Base-by-base conservation (phyloP, 2,888 invertebrate genomes). In the Nemotelus nigrinus region DNA sequence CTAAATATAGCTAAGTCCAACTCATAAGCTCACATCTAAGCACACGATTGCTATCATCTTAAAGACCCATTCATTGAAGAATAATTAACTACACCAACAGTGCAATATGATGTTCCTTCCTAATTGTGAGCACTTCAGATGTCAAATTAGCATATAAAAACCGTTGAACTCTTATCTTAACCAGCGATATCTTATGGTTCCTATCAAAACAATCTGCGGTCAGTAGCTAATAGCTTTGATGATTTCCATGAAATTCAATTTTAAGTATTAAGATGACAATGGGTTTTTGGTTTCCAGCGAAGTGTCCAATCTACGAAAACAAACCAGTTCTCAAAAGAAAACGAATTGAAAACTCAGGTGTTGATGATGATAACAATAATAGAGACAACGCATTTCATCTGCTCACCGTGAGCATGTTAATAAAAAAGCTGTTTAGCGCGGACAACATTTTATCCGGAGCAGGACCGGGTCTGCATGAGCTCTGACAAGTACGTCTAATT, bases 401-500 rank as follows among this genome's bases (percentile, higher is more conserved):
- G 25, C 25, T 25, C 25, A 25, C 25, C 25, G 25, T 25, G 25
- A 25, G 25, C 25, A 25, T 25, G 25, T 25, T 25, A 25, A 25
- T 25, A 1, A 25, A 25, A 25, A 25, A 25, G 25, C 25, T 25
- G 25, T 25, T 1, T 25, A 25, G 25, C 25, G 1, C 25, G 25
- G 25, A 25, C 25, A 25, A 25, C 25, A 25, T 25, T 25, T 25
- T 25, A 25, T 25, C 25, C 25, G 25, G 25, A 25, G 25, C 25
- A 25, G 25, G 25, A 25, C 25, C 25, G 25, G 25, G 25, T 60
- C 39, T 43, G 25, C 60, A 60, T 60, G 41, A 60, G 60, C 43
- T 43, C 39, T 43, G 39, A 60, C 50, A 68, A 68, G 67, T 68
- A 68, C 50, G 4, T 68, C 67, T 48, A 68, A 68, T 68, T 68